Base-by-base conservation (phyloP, 2,888 invertebrate species). In the Orthosia gracilis region DNA sequence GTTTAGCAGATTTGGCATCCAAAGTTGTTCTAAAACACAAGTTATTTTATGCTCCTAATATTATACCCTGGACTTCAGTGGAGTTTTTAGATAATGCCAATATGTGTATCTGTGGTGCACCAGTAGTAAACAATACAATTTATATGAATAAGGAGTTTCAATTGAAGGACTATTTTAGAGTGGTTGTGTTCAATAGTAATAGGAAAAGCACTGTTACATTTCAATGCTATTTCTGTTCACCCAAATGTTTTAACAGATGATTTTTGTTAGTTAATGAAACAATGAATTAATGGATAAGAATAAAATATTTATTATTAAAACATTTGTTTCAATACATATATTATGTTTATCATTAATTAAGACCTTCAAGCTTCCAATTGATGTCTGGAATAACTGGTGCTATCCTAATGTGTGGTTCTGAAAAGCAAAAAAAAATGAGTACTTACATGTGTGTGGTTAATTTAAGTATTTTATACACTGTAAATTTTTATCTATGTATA, bases 191-290 rank as follows among this genome's bases (percentile, higher is more conserved):
- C 92, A 90, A 94, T 90, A 87, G 90, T 87, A 90, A 91, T 84
- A 91, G 92, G 78, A 89, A 89, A 85, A 88, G 90, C 80, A 90
- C 90, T 85, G 93, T 97, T 59, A 94, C 95, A 45, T 96, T 97
- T 86, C 97, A 97, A 87, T 97, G 97, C 89, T 97, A 96, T 88
- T 97, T 97, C 91, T 98, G 97, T 91, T 97, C 97, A 40, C 88
- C 92, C 11, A 94, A 91, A 75, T 97, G 97, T 90, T 92, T 91
- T 82, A 91, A 85, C 65, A 84, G 78, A 72, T 87, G 54, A 80
- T 73, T 26, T 69, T 58, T 45, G 57, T 66, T 55, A 55, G 4
- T 54, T 61, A 84, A 64, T 40, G 66, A 76, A 72, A 72, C 67
- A 71, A 76, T 68, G 18, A 78, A 78, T 72, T 70, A 64, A 63